Conservation (phyloP, 2,113 vertebrate species). For the Bujurquina vittata region DNA sequence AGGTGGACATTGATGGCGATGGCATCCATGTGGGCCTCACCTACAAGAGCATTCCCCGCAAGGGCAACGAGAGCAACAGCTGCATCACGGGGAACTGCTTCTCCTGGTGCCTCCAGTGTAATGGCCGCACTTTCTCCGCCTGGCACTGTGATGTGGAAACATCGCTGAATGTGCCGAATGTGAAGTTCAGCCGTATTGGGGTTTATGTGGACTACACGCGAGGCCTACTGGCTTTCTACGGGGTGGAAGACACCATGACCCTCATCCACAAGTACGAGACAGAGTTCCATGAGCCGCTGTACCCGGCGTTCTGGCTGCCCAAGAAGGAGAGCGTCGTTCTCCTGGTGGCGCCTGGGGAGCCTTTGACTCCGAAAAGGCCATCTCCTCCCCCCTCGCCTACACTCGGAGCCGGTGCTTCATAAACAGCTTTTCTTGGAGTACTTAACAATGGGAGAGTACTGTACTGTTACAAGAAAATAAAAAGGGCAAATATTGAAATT, state of each 20-base stretch:
- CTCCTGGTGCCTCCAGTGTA: conserved; percentile 86
- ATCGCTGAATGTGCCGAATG: conserved; percentile 49
- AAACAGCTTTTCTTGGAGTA: neutral
- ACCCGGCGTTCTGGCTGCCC: conserved; percentile 84
- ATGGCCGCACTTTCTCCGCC: conserved; percentile 84
- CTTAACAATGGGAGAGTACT: neutral
- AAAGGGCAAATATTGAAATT: neutral
- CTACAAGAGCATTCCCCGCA: conserved; percentile 83
- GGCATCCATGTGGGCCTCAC: conserved; percentile 81
- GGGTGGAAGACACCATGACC: conserved; percentile 68
- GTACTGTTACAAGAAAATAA: neutral
- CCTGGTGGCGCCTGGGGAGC: conserved; percentile 72
- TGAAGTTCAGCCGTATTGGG: conserved; percentile 77
- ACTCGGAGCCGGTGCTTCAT: neutral
- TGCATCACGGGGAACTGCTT: conserved; percentile 83
- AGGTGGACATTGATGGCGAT: conserved; percentile 81
- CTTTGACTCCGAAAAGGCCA: conserved; percentile 56
- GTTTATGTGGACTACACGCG: conserved; percentile 80
- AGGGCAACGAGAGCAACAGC: conserved; percentile 78
- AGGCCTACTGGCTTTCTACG: conserved; percentile 80
- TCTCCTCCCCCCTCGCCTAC: conserved; percentile 67
- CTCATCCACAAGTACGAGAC: conserved; percentile 79
- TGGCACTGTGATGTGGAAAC: conserved; percentile 85
- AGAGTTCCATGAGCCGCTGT: conserved; percentile 82
- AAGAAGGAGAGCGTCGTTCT: conserved; percentile 84